Conservation (phyloP, 2,797 vertebrate species). For the Cynopterus sphinx region DNA sequence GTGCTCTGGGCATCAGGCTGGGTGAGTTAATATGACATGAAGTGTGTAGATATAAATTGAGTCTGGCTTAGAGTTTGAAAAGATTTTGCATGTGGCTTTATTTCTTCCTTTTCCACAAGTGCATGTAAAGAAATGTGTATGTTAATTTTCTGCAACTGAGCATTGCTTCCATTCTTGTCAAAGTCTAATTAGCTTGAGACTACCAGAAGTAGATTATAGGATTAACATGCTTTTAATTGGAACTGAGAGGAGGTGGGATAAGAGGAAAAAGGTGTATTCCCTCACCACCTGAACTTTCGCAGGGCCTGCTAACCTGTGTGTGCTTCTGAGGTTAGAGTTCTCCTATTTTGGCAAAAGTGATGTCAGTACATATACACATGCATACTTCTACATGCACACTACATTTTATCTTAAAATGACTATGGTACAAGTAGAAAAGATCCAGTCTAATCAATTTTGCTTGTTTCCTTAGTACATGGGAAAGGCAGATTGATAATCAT, state of each 20-base stretch:
- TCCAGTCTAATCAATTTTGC: not conserved
- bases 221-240: constrained; percentile 80
- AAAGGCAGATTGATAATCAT: not conserved
- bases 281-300: not conserved
- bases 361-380: not conserved
- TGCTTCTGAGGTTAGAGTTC: constrained; percentile 31
- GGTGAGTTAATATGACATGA: constrained; percentile 67
- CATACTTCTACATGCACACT: not conserved
- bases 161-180: constrained; percentile 75
- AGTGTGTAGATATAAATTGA: constrained; percentile 7
- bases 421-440: not conserved
- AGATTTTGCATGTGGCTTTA: constrained; percentile 65
- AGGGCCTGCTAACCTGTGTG: not conserved
- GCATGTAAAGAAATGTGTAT: constrained; percentile 30
- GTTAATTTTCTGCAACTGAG: constrained; percentile 46
- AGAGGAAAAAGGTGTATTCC: not conserved
- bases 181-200: constrained; percentile 80
- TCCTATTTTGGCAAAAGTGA: not conserved
- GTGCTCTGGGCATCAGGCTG: not conserved
- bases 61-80: constrained; percentile 61
- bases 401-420: constrained; percentile 29
- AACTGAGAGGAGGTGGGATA: not conserved
- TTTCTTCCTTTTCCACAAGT: constrained; percentile 69
- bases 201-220: constrained; percentile 46
- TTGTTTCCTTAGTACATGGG: not conserved